Evolutionary conservation across 2,888 invertebrate species (phyloP).

Genomic region (Himalopsyche japonica): DNA sequence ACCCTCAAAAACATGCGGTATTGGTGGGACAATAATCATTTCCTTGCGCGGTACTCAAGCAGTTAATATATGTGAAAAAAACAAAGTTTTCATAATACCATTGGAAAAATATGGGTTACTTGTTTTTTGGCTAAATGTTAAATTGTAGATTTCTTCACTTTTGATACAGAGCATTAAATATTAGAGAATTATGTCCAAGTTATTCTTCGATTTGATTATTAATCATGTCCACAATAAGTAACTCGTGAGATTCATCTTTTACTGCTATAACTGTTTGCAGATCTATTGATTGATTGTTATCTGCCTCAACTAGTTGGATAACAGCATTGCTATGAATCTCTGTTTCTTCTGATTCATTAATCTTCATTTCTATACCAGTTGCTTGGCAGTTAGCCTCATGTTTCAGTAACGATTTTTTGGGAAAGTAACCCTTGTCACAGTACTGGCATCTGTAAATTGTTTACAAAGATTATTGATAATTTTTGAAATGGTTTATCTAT

Average conservation of each 20-base stretch:
- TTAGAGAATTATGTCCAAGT: neutral
- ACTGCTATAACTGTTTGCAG: neutral
- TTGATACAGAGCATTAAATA: neutral
- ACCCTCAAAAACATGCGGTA: no score
- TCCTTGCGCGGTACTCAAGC: no score
- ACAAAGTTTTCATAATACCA: no score
- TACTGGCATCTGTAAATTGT: slow-evolving; percentile 9
- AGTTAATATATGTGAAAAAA: no score
- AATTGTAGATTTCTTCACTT: no score
- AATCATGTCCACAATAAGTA: slow-evolving; percentile 22
- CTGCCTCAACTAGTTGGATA: neutral
- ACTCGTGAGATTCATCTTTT: neutral
- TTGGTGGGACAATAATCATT: no score
- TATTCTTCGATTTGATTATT: slow-evolving; percentile 9
- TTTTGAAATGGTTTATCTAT: neutral
- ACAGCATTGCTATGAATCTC: neutral
- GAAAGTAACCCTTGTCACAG: slow-evolving; percentile 16
- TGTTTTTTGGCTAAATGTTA: no score
- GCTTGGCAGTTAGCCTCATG: slow-evolving; percentile 6
- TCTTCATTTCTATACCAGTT: neutral
- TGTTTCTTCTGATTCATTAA: neutral
- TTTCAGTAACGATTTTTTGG: slow-evolving; percentile 9
- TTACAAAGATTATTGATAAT: neutral
- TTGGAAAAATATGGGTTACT: no score
- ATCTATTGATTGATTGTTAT: neutral